These are phyloP conservation scores for Darevskia mixta DNA, from an alignment of 2,797 vertebrate genomes.

Conservation along the genomic window DNA sequence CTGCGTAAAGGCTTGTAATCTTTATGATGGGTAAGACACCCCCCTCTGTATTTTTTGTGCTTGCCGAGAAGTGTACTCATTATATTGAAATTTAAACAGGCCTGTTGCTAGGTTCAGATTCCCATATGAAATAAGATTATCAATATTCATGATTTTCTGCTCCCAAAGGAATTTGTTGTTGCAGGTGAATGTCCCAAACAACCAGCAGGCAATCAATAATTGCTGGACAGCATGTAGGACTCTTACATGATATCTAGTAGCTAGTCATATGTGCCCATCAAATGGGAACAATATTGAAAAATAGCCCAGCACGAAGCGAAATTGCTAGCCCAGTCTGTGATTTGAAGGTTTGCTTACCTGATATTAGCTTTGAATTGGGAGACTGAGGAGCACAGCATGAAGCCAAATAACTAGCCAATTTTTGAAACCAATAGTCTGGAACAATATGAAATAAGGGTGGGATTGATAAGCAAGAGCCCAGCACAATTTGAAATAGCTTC, in stretches of 20 bases:
- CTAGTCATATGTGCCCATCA: not conserved
- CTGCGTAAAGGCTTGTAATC: slow-evolving; percentile 92
- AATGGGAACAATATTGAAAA: not conserved
- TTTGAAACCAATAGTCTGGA: not conserved
- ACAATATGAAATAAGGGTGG: not conserved
- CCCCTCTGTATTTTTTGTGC: not conserved
- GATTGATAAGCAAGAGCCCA: not conserved
- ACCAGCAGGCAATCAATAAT: not conserved
- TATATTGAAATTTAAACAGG: not conserved
- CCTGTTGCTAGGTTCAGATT: not conserved
- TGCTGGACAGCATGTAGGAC: not conserved
- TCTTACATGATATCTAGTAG: not conserved
- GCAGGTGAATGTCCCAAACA: not conserved
- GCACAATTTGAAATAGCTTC: not conserved
- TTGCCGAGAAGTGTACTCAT: not conserved
- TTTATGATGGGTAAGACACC: slow-evolving; percentile 89
- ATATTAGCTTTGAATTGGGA: not conserved
- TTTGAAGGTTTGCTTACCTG: not conserved
- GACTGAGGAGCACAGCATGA: not conserved
- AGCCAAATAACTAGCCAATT: not conserved
- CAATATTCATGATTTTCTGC: not conserved
- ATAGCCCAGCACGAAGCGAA: not conserved
- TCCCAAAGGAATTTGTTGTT: not conserved
- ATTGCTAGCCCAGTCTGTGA: not conserved
- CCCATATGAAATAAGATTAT: not conserved